Base-by-base conservation (phyloP, 2,888 invertebrate species). In the Polymixis flavicincta region DNA sequence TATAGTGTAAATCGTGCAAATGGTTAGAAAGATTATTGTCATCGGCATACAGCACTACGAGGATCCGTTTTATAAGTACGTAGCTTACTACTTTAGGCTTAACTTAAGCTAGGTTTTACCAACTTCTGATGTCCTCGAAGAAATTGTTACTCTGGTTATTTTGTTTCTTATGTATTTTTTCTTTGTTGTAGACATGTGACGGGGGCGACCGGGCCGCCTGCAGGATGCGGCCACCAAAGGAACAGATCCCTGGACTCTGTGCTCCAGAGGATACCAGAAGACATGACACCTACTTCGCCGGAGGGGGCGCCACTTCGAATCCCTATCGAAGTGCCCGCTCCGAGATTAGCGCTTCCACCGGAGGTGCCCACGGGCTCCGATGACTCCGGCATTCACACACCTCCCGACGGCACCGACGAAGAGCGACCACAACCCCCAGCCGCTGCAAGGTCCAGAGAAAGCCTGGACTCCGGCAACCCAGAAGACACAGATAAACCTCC, bases 181-280 rank as follows among this genome's bases (percentile, higher is more conserved):
- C 78, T 90, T 94, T 96, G 94, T 94, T 90, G 57, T 92, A 96
- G 96, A 90, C 95, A 96, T 94, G 95, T 96, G 95, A 95, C 95
- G 90, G 94, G 94, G 70, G 91, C 93, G 55, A 94, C 90, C 77
- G 95, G 95, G 92, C 96, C 96, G 93, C 95, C 96, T 68, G 93
- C 95, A 82, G 96, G 95, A 95, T 96, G 98, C 85, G 97, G 98
- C 90, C 98, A 98, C 93, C 98, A 98, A 95, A 97, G 99, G 89
- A 99, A 99, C 96, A 97, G 99, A 86, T 98, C 98, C 92, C 96
- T 99, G 93, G 99, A 99, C 94, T 99, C 98, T 76, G 99, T 98
- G 79, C 97, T 98, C 84, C 98, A 98, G 94, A 97, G 98, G 93
- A 98, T 99, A 92, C 98, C 98, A 80, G 98, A 98, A 97, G 98